phyloP scores from a whole-genome alignment of 2,888 invertebrate species.

The Lacanobia oleracea region DNA sequence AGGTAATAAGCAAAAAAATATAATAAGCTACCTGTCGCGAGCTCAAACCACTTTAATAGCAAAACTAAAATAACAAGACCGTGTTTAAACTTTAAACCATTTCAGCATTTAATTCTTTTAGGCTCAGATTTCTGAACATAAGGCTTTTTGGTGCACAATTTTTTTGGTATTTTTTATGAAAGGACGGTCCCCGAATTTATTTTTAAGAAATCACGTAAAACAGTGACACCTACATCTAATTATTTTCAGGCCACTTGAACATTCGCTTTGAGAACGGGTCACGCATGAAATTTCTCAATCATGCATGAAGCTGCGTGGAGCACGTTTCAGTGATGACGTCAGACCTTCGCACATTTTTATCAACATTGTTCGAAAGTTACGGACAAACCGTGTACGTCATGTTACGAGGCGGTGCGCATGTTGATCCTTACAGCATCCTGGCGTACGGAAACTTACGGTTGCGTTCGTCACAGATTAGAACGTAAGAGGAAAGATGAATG shows the following conservation, averaged over 20 bases:
- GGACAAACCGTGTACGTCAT: constrained; percentile 41
- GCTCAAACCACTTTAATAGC: no score
- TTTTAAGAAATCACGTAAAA: constrained; percentile 13
- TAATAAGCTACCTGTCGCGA: no score
- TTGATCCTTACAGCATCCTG: constrained; percentile 6
- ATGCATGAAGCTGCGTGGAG: constrained; percentile 24
- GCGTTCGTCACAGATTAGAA: constrained; percentile 16
- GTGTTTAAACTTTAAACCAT: no score
- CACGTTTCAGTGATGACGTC: constrained; percentile 38
- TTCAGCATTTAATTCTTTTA: no score
- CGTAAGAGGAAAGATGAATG: background rate
- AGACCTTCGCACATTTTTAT: constrained; percentile 37
- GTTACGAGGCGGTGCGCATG: constrained; percentile 11
- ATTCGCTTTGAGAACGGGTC: constrained; percentile 21
- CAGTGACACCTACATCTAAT: constrained; percentile 1
- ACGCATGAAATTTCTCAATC: constrained; percentile 35
- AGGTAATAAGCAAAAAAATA: no score
- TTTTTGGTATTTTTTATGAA: background rate
- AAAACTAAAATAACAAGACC: no score
- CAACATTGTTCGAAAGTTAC: constrained; percentile 39
- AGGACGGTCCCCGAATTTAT: background rate
- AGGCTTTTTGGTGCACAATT: background rate
- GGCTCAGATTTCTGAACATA: background rate
- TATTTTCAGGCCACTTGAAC: constrained; percentile 23
- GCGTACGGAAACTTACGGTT: constrained; percentile 12